Conservation (phyloP, 2,888 invertebrate genomes). For the Harmothoe impar region DNA sequence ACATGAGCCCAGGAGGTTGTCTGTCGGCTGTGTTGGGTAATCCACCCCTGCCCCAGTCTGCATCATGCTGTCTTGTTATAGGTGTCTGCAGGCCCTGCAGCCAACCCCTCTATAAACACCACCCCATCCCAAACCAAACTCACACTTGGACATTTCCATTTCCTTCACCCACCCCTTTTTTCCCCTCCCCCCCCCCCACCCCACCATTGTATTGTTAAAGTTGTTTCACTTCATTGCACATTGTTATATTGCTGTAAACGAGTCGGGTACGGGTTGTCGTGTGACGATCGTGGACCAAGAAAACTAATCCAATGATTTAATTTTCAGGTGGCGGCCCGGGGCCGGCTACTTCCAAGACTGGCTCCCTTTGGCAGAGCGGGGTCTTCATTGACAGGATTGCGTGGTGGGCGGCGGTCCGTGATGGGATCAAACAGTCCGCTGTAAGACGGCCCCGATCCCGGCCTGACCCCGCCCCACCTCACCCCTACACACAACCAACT, state of each 20-base stretch:
- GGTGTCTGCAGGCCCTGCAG: background rate
- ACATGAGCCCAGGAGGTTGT: background rate
- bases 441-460: constrained; percentile 14
- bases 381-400: constrained; percentile 34
- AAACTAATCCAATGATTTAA: constrained; percentile 39
- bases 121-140: background rate
- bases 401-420: background rate
- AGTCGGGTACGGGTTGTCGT: background rate
- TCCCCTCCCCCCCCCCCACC: background rate
- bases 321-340: background rate
- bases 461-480: constrained; percentile 18
- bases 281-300: background rate
- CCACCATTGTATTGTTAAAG: constrained; percentile 20
- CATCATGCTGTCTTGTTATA: background rate
- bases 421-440: constrained; percentile 35
- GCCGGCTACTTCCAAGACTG: background rate
- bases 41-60: background rate
- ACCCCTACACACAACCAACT: background rate
- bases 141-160: background rate
- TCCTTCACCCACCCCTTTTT: background rate
- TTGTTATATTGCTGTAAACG: background rate
- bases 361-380: background rate
- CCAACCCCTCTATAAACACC: background rate
- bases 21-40: background rate
- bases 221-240: background rate